Percentiles rank a stretch among this genome's conserved stretches.
phyloP scores from a whole-genome alignment of 2,797 vertebrate species.

The Argya squamiceps region DNA sequence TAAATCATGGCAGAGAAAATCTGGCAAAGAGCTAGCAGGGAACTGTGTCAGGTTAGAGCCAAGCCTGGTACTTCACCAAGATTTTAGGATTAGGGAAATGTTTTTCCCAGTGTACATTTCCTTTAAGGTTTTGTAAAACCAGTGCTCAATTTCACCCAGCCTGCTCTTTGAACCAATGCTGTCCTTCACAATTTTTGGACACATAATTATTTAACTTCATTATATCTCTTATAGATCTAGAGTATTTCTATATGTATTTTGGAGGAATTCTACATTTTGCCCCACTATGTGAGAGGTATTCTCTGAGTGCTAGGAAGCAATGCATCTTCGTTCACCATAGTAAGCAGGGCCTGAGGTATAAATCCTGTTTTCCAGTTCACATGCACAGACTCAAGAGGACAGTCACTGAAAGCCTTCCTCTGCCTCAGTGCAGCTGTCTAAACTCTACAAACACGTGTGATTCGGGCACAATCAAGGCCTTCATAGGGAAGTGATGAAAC shows the following conservation, averaged over 20 bases:
- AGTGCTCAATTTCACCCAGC: neutral
- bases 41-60: neutral
- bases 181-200: neutral
- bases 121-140: neutral
- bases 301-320: neutral
- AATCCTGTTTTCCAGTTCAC: neutral
- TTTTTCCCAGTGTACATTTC: neutral
- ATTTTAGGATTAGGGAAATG: neutral
- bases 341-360: neutral
- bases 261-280: neutral
- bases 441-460: neutral
- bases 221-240: neutral
- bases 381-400: neutral
- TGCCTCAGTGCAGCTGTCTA: constrained; percentile 27
- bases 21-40: neutral
- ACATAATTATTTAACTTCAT: neutral
- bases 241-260: neutral
- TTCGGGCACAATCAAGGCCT: neutral
- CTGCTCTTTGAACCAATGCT: neutral
- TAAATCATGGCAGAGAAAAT: neutral
- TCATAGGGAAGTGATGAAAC: neutral
- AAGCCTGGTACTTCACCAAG: neutral
- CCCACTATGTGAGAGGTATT: neutral
- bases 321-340: neutral
- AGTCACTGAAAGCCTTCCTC: neutral